Base-by-base conservation (phyloP, 2,888 invertebrate species). In the Parelbella ahira region DNA sequence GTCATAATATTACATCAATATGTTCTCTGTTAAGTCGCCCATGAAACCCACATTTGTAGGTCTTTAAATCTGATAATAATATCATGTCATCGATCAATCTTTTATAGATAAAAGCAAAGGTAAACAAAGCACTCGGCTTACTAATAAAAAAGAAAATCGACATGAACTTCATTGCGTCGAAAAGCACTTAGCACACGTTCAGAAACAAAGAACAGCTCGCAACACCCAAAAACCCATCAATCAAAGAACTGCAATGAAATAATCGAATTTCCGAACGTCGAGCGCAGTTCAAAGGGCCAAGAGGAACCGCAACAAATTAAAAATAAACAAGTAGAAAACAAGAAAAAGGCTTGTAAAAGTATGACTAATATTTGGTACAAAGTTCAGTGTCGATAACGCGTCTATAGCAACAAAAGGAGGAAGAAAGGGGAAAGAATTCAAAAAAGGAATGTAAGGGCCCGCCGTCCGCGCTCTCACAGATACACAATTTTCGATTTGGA, bases 221-320 rank as follows among this genome's bases (percentile, higher is more conserved):
- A 72, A 4, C 42, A 75, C 69, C 72, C 64, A 61, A 69, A 68
- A 72, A 76, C 68, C 68, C 79, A 79, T 82, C 84, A 84, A 87
- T 86, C 86, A 83, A 80, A 86, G 83, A 75, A 78, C 72, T 72
- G 73, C 68, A 74, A 77, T 74, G 77, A 71, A 74, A 80, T 83
- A 82, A 83, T 83, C 81, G 76, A 78, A 82, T 83, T 77, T 69
- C 67, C 71, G 71, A 79, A 76, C 75, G 74, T 68, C 69, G 77
- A 78, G 75, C 67, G 74, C 74, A 71, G 77, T 71, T 75, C 82
- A 83, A 84, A 84, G 79, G 66, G 79, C 68, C n/a, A 51, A 73
- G 74, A 72, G 74, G 74, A 72, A 82, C 79, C 78, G 68, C 80
- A 81, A 78, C 80, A 78, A 75, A 80, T 65, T 73, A 72, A 58